Percentiles rank a stretch among this genome's conserved stretches.
These are phyloP conservation scores for Pimephales promelas DNA, from an alignment of 2,113 vertebrate genomes.

Conservation along the genomic window DNA sequence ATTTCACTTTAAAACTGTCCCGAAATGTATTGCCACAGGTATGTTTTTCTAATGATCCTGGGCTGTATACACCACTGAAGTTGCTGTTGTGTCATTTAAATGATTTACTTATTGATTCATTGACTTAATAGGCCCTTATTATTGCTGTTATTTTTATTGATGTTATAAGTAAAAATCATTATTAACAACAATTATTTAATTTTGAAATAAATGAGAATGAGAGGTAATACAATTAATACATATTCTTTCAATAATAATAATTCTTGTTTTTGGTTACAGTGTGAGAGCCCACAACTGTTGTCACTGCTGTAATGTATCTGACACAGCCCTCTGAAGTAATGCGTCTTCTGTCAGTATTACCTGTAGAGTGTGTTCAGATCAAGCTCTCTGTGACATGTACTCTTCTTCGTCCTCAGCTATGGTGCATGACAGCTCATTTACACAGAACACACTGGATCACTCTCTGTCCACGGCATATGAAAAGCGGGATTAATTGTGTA, in stretches of 20 bases:
- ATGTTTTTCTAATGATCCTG: too few relatives aligned
- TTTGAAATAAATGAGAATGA: too few relatives aligned
- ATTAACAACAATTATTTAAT: too few relatives aligned
- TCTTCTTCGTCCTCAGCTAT: conserved; percentile 20
- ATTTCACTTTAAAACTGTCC: too few relatives aligned
- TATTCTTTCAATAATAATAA: too few relatives aligned
- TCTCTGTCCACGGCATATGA: conserved; percentile 59
- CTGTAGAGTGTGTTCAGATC: conserved; percentile 12
- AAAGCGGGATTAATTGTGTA: conserved; percentile 72
- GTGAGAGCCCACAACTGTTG: neutral
- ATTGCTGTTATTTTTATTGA: neutral
- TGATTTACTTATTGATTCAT: too few relatives aligned
- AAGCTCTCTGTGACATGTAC: conserved; percentile 21
- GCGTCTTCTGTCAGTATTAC: conserved; percentile 3
- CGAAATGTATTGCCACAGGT: too few relatives aligned
- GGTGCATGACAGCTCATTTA: conserved; percentile 56
- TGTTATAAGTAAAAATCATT: too few relatives aligned
- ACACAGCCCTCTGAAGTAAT: neutral
- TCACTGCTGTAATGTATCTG: neutral
- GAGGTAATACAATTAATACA: too few relatives aligned
- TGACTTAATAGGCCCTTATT: neutral
- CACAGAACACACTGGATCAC: conserved; percentile 47
- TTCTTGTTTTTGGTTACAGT: neutral
- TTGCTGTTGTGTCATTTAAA: too few relatives aligned
- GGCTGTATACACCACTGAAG: too few relatives aligned